phyloP scores from a whole-genome alignment of 2,797 vertebrate genomes.

The Cyprinodon diabolis region DNA sequence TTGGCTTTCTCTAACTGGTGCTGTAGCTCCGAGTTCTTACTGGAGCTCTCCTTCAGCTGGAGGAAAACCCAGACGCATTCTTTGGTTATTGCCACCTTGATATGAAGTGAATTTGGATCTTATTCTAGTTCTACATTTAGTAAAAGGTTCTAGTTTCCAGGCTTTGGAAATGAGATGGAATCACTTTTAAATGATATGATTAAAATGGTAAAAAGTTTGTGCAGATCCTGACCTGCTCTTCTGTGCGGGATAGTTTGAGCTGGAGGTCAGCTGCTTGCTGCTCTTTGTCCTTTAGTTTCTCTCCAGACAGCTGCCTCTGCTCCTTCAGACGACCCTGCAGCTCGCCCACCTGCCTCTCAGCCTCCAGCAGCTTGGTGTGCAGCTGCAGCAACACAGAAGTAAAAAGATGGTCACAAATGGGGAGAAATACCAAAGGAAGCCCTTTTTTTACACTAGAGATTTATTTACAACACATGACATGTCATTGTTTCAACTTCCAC shows the following conservation, averaged over 20 bases:
- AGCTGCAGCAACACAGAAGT: constrained; percentile 76
- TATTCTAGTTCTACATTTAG: not conserved
- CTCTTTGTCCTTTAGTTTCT: constrained; percentile 96
- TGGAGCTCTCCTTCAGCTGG: constrained; percentile 90
- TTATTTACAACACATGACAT: no score
- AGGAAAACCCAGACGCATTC: constrained; percentile 4
- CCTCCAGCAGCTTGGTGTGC: constrained; percentile 93
- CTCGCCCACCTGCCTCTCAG: constrained; percentile 93
- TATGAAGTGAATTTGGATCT: not conserved
- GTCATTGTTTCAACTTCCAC: no score
- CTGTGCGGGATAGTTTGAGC: constrained; percentile 91
- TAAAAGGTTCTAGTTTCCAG: not conserved
- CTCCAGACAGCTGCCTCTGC: constrained; percentile 94
- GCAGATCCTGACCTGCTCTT: constrained; percentile 87
- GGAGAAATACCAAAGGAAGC: not conserved
- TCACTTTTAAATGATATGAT: not conserved
- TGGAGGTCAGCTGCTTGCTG: constrained; percentile 94
- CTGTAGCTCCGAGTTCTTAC: constrained; percentile 89
- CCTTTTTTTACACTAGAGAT: no score
- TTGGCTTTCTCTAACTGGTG: constrained; percentile 95
- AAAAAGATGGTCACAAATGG: not conserved
- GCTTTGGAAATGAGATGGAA: no score
- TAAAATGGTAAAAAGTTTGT: not conserved
- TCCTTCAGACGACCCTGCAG: constrained; percentile 95
- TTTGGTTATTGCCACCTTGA: not conserved